These are phyloP conservation scores for Sciaenops ocellatus DNA, from an alignment of 2,797 vertebrate species.

Conservation along the genomic window DNA sequence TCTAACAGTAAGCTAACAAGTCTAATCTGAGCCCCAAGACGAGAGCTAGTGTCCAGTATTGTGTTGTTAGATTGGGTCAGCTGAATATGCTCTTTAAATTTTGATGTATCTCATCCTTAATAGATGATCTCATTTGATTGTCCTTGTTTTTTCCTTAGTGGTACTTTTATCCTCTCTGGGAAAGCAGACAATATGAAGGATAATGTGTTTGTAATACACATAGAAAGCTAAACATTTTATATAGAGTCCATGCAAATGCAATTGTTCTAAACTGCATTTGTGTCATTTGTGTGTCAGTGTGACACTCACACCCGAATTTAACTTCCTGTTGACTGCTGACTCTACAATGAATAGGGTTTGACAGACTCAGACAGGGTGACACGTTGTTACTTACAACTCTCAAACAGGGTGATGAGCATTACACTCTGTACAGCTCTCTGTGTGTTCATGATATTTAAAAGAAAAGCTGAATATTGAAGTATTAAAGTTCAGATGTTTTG, in stretches of 20 bases:
- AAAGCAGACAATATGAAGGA: conserved; percentile 4
- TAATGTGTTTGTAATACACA: not conserved
- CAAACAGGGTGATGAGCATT: not conserved
- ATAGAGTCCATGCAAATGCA: not conserved
- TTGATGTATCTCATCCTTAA: not conserved
- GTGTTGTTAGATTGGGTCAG: conserved; percentile 18
- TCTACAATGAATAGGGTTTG: not conserved
- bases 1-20: conserved; percentile 83
- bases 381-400: not conserved
- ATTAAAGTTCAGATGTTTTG: conserved; percentile 26
- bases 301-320: conserved; percentile 11
- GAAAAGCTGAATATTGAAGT: not conserved
- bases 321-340: conserved; percentile 10
- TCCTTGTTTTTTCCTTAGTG: not conserved
- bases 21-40: conserved; percentile 74
- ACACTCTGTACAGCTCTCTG: not conserved
- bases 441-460: not conserved
- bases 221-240: not conserved
- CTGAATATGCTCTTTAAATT: conserved; percentile 26
- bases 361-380: conserved; percentile 6
- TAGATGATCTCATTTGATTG: not conserved
- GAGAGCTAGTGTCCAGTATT: conserved; percentile 6
- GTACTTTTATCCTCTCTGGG: not conserved
- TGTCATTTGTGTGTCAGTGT: conserved; percentile 8
- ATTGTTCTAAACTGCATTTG: conserved; percentile 13